A percentile compares a stretch with the other conserved stretches of the same genome.
Evolutionary conservation across 1,140 invertebrate genomes (phyloP).

Genomic region (Pectinophora gossypiella): DNA sequence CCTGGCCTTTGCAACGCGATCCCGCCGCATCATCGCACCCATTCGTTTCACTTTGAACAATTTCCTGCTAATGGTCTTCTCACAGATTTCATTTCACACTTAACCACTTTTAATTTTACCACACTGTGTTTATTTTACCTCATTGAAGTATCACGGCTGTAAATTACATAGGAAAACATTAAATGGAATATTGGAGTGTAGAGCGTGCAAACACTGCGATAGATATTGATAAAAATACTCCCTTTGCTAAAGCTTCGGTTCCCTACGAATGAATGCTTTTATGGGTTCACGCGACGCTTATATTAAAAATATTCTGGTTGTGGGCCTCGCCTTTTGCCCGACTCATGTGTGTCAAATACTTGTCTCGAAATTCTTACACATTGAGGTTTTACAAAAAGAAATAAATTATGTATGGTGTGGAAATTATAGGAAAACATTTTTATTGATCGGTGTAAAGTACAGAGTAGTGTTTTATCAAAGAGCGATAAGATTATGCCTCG

Average conservation of each 20-base stretch:
- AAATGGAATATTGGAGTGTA: constrained; percentile 23
- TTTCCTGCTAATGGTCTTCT: constrained; percentile 24
- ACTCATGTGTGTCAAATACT: not conserved
- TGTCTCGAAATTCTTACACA: not conserved
- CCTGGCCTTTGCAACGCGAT: constrained; percentile 29
- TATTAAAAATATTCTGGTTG: not conserved
- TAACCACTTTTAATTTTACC: constrained; percentile 3
- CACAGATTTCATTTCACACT: constrained; percentile 35
- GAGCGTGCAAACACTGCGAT: not conserved
- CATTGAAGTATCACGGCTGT: not conserved
- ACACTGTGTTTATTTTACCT: not conserved
- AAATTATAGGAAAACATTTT: not conserved
- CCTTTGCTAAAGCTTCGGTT: not conserved
- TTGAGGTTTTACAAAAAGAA: not conserved
- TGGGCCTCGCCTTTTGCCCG: not conserved
- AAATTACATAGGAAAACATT: not conserved
- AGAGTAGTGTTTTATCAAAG: constrained; percentile 51
- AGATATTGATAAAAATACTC: constrained; percentile 2
- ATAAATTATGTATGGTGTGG: not conserved
- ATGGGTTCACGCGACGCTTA: not conserved
- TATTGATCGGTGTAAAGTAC: constrained; percentile 44
- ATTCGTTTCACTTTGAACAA: constrained; percentile 47
- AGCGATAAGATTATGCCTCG: constrained; percentile 60
- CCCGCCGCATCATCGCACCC: constrained; percentile 42
- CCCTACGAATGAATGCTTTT: not conserved